Evolutionary conservation across 2,113 vertebrate species (phyloP).

Genomic region (Entosphenus tridentatus): DNA sequence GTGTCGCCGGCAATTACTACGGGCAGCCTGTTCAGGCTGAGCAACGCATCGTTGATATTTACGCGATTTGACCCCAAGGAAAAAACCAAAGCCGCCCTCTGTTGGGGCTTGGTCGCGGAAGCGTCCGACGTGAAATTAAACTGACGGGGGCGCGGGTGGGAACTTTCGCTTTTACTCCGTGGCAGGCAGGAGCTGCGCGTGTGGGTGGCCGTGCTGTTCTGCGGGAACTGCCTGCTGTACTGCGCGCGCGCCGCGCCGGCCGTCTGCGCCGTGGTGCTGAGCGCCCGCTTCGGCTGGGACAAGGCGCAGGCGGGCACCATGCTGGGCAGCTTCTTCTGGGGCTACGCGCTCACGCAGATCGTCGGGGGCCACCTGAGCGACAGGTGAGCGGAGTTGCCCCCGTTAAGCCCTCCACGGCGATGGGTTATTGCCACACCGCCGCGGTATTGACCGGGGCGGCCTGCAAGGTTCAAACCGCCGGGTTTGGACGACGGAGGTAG

Average conservation of each 20-base stretch:
- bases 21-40: no score
- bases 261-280: slow-evolving; percentile 50
- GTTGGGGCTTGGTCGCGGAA: no score
- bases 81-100: no score
- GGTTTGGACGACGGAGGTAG: not conserved
- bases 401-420: not conserved
- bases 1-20: no score
- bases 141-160: no score
- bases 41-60: no score
- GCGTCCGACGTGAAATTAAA: no score
- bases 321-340: slow-evolving; percentile 96
- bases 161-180: no score
- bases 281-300: slow-evolving; percentile 53
- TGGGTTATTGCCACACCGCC: not conserved
- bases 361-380: slow-evolving; percentile 73
- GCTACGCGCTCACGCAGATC: slow-evolving; percentile 80
- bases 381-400: slow-evolving; percentile 18
- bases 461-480: not conserved
- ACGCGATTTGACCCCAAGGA: no score
- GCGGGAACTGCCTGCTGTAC: slow-evolving; percentile 77
- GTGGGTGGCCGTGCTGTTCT: slow-evolving; percentile 50
- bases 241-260: slow-evolving; percentile 58
- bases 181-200: slow-evolving; percentile 39
- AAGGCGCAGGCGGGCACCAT: slow-evolving; percentile 61
- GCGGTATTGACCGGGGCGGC: not conserved